Base-by-base conservation (phyloP, 2,797 vertebrate genomes). In the Acanthurus leucopareius region DNA sequence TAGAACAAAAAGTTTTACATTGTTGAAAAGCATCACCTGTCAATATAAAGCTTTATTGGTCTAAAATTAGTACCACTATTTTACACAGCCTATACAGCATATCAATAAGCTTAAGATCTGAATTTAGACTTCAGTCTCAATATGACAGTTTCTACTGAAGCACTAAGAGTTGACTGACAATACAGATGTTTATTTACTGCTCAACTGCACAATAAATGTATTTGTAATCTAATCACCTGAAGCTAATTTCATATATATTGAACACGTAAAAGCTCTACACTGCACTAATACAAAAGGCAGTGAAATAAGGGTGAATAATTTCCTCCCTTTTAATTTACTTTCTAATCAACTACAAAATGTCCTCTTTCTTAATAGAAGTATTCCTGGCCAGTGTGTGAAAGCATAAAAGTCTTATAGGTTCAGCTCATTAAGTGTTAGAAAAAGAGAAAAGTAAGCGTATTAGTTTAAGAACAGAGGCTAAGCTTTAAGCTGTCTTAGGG, bases 231-330 rank as follows among this genome's bases (percentile, higher is more conserved):
- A 72, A 75, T 75, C 64, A 71, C 17, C 44, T 45, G 2, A 77
- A 60, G 61, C 73, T 54, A 22, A 72, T 65, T 79, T 83, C 60
- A 62, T 25, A 56, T 38, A 51, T 52, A 61, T 5, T 78, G 40
- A 72, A 72, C 38, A n/a, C 28, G 53, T 62, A 66, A 52, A n/a
- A 38, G 10, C 25, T 20, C 48, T 66, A 49, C 10, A 35, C 52
- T 66, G 25, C 11, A 10, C 20, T 16, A n/a, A 7, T 40, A 60
- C 52, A 64, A 32, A 76, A 3, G 38, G 35, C 22, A 56, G 19
- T 47, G 19, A 71, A 69, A 5, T 6, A 10, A 66, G 22, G 57
- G 20, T 68, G 72, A 65, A 69, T 25, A 25, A 25, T 53, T 64
- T 11, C 25, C 35, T 47, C 45, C 22, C 28, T 74, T 85, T 60